Evolutionary conservation across 2,113 vertebrate genomes (phyloP).

Genomic region (Agelaius tricolor): DNA sequence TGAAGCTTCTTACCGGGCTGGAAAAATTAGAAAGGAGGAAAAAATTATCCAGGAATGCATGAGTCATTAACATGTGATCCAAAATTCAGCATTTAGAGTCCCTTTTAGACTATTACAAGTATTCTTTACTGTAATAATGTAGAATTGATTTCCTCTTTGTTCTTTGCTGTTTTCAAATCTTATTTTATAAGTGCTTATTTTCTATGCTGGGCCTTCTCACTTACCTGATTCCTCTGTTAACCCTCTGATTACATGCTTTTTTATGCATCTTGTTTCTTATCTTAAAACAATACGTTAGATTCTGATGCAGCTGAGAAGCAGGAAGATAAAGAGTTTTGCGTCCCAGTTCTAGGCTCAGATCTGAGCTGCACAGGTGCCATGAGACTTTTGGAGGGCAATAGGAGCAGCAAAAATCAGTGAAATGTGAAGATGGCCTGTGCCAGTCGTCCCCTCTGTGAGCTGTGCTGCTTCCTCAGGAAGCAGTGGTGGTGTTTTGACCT

Average conservation of each 20-base stretch:
- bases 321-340: background rate
- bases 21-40: background rate
- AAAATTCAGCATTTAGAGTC: background rate
- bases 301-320: background rate
- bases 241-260: background rate
- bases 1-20: background rate
- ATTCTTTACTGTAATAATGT: background rate
- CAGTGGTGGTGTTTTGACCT: background rate
- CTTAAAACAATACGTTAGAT: background rate
- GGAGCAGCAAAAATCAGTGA: background rate
- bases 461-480: background rate
- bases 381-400: background rate
- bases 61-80: constrained; percentile 5
- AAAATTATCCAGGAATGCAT: background rate
- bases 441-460: background rate
- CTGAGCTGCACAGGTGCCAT: background rate
- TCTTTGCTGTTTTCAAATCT: background rate
- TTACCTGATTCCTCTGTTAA: background rate
- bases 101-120: background rate
- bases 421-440: background rate
- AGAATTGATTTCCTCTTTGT: background rate
- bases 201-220: background rate
- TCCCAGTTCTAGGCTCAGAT: background rate
- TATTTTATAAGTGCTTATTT: background rate
- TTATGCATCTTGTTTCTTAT: background rate